Evolutionary conservation across 1,140 invertebrate genomes (phyloP), one percentile per base, ranked within the genome.

Genomic region (Reticulitermes speratus): DNA sequence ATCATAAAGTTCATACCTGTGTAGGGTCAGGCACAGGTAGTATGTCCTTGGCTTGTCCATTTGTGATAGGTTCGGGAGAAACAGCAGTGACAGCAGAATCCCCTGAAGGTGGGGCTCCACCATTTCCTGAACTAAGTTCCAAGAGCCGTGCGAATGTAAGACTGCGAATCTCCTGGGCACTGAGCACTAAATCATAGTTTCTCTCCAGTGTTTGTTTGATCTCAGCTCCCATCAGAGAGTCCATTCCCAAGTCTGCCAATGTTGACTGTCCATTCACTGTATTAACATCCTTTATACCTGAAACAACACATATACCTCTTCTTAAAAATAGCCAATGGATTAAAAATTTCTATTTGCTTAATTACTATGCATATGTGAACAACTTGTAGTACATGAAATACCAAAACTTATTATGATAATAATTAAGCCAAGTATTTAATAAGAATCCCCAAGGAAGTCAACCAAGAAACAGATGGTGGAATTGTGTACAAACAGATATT

Each of bases 181-280:
- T 95, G n/a, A 99, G 90, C 0, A 97, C 94, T 45, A 99, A 90
- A 90, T 99, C 97, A 91, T 96, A 98, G 88, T 97, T 97, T 85
- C 97, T 93, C 90, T 99, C 98, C 16, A 99, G 91, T 0, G 96
- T 97, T 90, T 99, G 98, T 91, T 99, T 99, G 87, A 99, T 98
- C 92, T 99, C 98, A 0, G 98, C 97, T 86, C 97, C 97, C 98
- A 99, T 99, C 59, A 99, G 91, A 0, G 98, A 99, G 89, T 99
- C 98, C 94, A 99, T 97, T 83, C 98, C 98, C 14, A 99, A 93
- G 90, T 99, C 98, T 23, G 96, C 96, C 12, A 99, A 91, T 38
- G 94, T 96, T 1, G 95, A 93, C 12, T 94, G 93, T 52, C 94
- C 91, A 84, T 96, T 95, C 7, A 99, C 92, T 83, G 94, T 95